phyloP scores from a whole-genome alignment of 2,888 invertebrate genomes.

The Apodemia mormo region DNA sequence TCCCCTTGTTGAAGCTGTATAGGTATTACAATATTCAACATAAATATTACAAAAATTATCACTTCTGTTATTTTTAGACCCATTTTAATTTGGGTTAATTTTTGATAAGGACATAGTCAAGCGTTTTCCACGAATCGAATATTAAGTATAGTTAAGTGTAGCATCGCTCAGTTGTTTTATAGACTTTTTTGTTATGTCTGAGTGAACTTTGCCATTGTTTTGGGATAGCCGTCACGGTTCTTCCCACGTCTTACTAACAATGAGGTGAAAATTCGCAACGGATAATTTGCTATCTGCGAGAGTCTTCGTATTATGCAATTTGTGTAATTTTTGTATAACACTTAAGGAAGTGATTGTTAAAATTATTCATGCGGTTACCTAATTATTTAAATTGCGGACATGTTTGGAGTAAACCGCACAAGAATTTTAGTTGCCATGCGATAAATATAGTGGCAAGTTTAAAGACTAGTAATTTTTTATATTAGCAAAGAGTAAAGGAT shows the following conservation, averaged over 20 bases:
- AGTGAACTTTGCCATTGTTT: slow-evolving; percentile 80
- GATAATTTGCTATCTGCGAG: slow-evolving; percentile 69
- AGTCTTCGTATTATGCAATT: slow-evolving; percentile 59
- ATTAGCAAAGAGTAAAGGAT: too few relatives aligned
- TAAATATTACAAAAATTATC: slow-evolving; percentile 34
- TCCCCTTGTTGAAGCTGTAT: slow-evolving; percentile 68
- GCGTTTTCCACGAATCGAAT: slow-evolving; percentile 43
- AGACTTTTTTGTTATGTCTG: slow-evolving; percentile 78
- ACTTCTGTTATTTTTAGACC: slow-evolving; percentile 21
- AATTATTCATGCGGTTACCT: not conserved
- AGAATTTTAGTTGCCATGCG: not conserved
- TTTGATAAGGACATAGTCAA: not conserved
- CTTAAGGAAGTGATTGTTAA: slow-evolving; percentile 6
- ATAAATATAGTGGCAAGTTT: not conserved
- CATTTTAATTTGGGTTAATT: slow-evolving; percentile 17
- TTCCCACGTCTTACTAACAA: slow-evolving; percentile 71
- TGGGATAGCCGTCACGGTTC: slow-evolving; percentile 60
- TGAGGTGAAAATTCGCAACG: slow-evolving; percentile 76
- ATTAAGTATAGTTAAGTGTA: slow-evolving; percentile 64
- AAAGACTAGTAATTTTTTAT: not conserved
- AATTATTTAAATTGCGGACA: slow-evolving; percentile 6
- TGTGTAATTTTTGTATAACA: slow-evolving; percentile 24
- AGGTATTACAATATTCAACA: slow-evolving; percentile 49
- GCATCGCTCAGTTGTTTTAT: slow-evolving; percentile 66
- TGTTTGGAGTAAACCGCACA: not conserved